phyloP scores from a whole-genome alignment of 2,888 invertebrate species.

The Spilosoma lubricipeda region DNA sequence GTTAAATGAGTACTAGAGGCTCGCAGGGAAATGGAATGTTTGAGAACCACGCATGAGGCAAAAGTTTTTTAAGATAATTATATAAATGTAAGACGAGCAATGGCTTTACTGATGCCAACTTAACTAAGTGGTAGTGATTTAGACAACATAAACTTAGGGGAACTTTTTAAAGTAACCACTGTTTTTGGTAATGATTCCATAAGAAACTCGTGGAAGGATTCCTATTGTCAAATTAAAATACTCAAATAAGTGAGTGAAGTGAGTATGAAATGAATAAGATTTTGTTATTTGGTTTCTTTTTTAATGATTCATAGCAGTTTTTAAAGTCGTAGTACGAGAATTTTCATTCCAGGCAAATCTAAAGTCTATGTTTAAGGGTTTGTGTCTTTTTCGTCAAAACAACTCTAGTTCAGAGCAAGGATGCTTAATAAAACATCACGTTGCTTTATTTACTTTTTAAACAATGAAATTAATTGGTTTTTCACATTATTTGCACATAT shows the following conservation, averaged over 20 bases:
- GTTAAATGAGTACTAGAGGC: conserved; percentile 1
- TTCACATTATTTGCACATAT: conserved; percentile 1
- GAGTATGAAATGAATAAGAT: neutral
- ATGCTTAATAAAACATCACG: neutral
- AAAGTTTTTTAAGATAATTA: neutral
- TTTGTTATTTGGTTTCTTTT: too few relatives aligned
- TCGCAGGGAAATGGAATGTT: neutral
- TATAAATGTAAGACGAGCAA: neutral
- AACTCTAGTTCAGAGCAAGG: neutral
- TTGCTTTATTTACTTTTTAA: neutral
- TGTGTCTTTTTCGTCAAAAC: neutral
- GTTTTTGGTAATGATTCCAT: too few relatives aligned
- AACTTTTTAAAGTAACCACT: too few relatives aligned
- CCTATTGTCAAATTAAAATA: too few relatives aligned
- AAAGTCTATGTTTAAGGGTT: too few relatives aligned
- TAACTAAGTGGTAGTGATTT: neutral
- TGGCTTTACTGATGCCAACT: neutral
- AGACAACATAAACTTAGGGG: neutral
- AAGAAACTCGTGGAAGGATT: too few relatives aligned
- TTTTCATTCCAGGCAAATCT: too few relatives aligned
- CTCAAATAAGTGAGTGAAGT: neutral
- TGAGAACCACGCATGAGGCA: neutral
- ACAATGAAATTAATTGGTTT: neutral
- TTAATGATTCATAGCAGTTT: neutral
- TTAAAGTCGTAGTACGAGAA: too few relatives aligned